Base-by-base conservation (phyloP, 2,888 invertebrate genomes). In the Trileptium ribeirensis region DNA sequence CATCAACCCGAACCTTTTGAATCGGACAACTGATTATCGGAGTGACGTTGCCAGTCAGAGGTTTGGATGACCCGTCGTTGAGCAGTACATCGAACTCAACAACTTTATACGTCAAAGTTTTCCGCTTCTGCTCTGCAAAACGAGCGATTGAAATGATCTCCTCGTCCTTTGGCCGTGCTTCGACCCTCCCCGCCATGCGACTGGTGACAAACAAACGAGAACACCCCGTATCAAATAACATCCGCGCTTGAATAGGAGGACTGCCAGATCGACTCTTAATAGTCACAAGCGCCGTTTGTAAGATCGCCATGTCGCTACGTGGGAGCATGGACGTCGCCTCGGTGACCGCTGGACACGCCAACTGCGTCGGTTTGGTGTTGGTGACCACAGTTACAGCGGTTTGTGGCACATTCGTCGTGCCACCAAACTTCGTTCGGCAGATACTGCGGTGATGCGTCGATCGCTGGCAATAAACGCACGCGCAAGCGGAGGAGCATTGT, bases 391-490 rank as follows among this genome's bases (percentile, higher is more conserved):
- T 8, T 24, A 24, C 24, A 15, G 51, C 51, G 51, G 51, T 24
- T 51, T 51, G 8, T 51, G 51, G 51, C n/a, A n/a, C n/a, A n/a
- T n/a, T n/a, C n/a, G n/a, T n/a, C n/a, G n/a, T n/a, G n/a, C n/a
- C n/a, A 8, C 24, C 24, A 24, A 51, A 51, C 24, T 51, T 51
- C 8, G 51, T 15, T 51, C 8, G 51, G 77, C 77, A 75, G 24
- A 75, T n/a, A 38, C 77, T 75, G 77, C 77, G 51, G 24, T 51
- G 51, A 51, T 51, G 51, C 24, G 51, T 51, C 51, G 51, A 51
- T 51, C 24, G 8, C 37, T 75, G 24, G 77, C 77, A 75, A n/a
- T 75, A 75, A 39, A 75, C 24, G 37, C 77, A 75, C 24, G 37
- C 3, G 8, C 39, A 29, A 15, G n/a, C 2, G 3, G 8, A 29